phyloP scores from a whole-genome alignment of 2,797 vertebrate genomes.

The Champsocephalus esox region DNA sequence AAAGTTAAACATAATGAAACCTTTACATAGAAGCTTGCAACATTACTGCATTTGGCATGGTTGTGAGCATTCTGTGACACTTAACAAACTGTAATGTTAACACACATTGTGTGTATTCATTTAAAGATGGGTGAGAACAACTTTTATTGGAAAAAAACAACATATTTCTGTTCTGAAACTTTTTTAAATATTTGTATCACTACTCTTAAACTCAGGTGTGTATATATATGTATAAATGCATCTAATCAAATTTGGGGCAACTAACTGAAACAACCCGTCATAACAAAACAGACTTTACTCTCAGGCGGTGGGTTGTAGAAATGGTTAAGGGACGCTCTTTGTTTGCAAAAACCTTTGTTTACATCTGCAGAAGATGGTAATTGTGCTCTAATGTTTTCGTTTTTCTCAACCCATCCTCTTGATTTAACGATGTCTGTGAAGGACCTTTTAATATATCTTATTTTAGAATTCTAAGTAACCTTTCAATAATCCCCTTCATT shows the following conservation, averaged over 20 bases:
- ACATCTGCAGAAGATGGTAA: background rate
- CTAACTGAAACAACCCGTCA: background rate
- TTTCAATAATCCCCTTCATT: slow-evolving; percentile 34
- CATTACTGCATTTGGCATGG: background rate
- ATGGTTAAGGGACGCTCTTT: background rate
- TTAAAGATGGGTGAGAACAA: background rate
- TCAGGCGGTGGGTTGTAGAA: background rate
- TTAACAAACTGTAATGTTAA: background rate
- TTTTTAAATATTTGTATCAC: background rate
- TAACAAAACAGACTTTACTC: background rate
- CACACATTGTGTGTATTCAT: background rate
- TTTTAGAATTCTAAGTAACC: slow-evolving; percentile 24
- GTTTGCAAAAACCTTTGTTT: background rate
- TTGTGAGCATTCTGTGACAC: background rate
- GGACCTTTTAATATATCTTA: slow-evolving; percentile 20
- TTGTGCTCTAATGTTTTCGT: background rate
- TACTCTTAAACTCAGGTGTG: background rate
- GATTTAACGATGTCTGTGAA: background rate
- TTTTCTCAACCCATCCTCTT: background rate
- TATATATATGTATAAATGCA: background rate
- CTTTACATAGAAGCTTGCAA: background rate
- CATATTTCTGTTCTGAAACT: no score
- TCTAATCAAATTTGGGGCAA: background rate
- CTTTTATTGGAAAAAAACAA: no score
- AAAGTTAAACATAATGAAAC: background rate